Evolutionary conservation across 2,113 vertebrate genomes (phyloP).

Genomic region (Atherinomorus stipes): DNA sequence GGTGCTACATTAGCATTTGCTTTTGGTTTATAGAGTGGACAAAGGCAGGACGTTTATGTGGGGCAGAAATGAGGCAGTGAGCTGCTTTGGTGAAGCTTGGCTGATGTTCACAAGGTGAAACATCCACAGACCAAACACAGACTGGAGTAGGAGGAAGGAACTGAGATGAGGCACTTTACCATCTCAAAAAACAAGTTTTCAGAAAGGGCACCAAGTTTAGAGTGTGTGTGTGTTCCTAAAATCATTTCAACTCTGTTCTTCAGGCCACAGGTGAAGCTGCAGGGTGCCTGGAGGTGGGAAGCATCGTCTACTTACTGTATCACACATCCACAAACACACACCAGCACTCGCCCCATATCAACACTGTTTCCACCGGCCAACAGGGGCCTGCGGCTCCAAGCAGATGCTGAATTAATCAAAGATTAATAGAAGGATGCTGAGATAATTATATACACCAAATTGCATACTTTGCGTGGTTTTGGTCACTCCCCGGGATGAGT

Average conservation of each 20-base stretch:
- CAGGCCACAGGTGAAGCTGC: constrained; percentile 56
- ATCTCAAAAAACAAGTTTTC: constrained; percentile 87
- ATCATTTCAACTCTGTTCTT: constrained; percentile 73
- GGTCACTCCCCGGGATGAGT: constrained; percentile 60
- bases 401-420: constrained; percentile 82
- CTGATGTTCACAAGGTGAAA: constrained; percentile 84
- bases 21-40: constrained; percentile 24
- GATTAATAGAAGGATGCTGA: constrained; percentile 77
- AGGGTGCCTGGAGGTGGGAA: constrained; percentile 29
- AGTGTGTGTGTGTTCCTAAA: constrained; percentile 79
- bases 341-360: constrained; percentile 33
- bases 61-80: constrained; percentile 84
- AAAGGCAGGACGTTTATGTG: constrained; percentile 74
- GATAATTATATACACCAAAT: constrained; percentile 80
- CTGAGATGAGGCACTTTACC: constrained; percentile 68
- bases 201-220: constrained; percentile 85
- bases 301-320: constrained; percentile 34
- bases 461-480: constrained; percentile 76
- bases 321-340: constrained; percentile 15
- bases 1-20: constrained; percentile 10
- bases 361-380: constrained; percentile 44
- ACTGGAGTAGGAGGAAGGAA: constrained; percentile 47
- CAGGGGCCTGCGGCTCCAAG: constrained; percentile 46
- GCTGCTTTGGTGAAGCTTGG: constrained; percentile 80
- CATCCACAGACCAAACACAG: constrained; percentile 37